Percentiles rank a stretch among this genome's conserved stretches.
Evolutionary conservation across 2,113 vertebrate species (phyloP).

Genomic region (Mesembrinibis cayennensis): DNA sequence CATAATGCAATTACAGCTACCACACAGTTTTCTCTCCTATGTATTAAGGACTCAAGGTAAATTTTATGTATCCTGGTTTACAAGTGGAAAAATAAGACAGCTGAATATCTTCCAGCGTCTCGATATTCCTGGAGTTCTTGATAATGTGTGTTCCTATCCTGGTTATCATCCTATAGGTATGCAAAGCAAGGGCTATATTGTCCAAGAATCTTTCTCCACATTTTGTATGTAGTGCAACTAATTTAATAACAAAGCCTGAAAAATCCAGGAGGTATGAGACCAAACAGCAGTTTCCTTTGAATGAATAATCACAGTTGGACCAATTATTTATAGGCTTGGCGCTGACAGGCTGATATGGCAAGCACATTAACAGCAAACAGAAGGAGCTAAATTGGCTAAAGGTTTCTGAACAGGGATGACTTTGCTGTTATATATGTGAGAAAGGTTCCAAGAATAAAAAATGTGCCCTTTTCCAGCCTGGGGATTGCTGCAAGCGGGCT

Average conservation of each 20-base stretch:
- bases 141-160: neutral
- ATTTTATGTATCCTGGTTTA: neutral
- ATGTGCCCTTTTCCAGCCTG: conserved; percentile 19
- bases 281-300: neutral
- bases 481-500: neutral
- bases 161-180: rapidly evolving
- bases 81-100: neutral
- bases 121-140: neutral
- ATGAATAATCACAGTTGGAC: conserved; percentile 36
- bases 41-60: neutral
- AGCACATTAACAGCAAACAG: conserved; percentile 39
- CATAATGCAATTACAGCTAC: neutral
- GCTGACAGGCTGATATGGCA: neutral
- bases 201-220: neutral
- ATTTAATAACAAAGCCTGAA: neutral
- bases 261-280: conserved; percentile 8
- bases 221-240: neutral
- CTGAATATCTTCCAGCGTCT: rapidly evolving
- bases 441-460: conserved; percentile 40
- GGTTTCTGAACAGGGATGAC: neutral
- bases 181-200: neutral
- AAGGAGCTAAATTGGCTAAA: conserved; percentile 56
- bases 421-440: neutral
- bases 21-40: neutral
- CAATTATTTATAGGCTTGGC: conserved; percentile 20